Evolutionary conservation across 2,888 invertebrate species (phyloP), one percentile per base, ranked within the genome.

Genomic region (Cheiracanthium punctorium): DNA sequence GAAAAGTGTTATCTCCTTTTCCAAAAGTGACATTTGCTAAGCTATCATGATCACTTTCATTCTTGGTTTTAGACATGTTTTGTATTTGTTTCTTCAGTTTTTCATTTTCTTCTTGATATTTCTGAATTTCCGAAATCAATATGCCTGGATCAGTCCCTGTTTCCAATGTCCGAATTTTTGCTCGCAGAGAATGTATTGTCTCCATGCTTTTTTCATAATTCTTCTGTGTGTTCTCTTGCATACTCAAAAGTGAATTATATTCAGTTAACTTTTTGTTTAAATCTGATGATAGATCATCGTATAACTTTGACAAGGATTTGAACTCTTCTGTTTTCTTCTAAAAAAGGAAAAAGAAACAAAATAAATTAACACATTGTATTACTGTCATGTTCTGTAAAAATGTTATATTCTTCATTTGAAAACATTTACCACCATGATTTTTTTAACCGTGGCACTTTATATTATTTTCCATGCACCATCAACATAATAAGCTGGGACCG

Each of bases 271-370:
- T 48, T 58, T 24, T 58, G 4, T 80, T 80, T 24, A 64, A 30
- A 64, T 80, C 76, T 7, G 24, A 64, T 33, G 8, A 17, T 1
- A 70, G 29, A 10, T 43, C n/a, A 43, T 84, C 77, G 41, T 80
- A 73, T 43, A 80, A 76, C 58, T 75, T 77, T 24, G 29, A 32
- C 52, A 84, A 73, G 28, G 72, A 17, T 28, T 24, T 29, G 4
- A 77, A 29, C 75, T 84, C 79, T 30, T 72, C 43, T n/a, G 58
- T 64, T 20, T 71, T 14, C 28, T 80, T 80, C 84, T 88, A 64
- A n/a, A 75, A 37, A 37, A 69, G n/a, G 20, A 69, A 20, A 29
- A 7, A 67, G 43, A 1, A 67, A 4, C 65, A 2, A 32, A 30
- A 30, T 32, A 69, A 17, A 12, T 7, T 12, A 69, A n/a, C n/a